These are phyloP conservation scores for Euphysa ruthae DNA, from an alignment of 30 jellyfish, hydroid and myxozoan genomes.

Conservation along the genomic window DNA sequence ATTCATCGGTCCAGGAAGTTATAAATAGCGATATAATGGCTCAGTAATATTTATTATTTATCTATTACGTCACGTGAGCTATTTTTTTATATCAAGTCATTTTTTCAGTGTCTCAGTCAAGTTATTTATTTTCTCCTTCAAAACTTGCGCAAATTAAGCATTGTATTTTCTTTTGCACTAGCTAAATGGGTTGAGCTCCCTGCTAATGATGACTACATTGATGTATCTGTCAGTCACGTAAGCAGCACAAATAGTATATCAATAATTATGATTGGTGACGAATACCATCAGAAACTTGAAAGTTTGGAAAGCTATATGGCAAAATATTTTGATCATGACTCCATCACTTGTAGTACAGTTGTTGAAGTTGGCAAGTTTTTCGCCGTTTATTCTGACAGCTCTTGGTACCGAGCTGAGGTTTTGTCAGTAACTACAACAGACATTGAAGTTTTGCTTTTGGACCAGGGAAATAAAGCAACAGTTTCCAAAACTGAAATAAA, in stretches of 20 bases:
- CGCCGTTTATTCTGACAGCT: slow-evolving; percentile 62
- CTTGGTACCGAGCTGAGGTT: slow-evolving; percentile 62
- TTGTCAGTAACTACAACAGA: slow-evolving; percentile 37
- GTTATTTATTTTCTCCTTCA: too few species aligned
- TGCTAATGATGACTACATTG: slow-evolving; percentile 24
- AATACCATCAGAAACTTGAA: slow-evolving; percentile 39
- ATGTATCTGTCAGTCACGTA: slow-evolving; percentile 43
- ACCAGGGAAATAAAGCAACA: slow-evolving; percentile 53
- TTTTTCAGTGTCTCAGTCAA: too few species aligned
- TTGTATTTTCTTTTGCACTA: slow-evolving; percentile 7
- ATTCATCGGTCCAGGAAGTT: too few species aligned
- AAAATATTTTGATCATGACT: not conserved
- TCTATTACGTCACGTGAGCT: too few species aligned
- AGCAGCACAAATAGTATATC: slow-evolving; percentile 36
- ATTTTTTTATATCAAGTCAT: too few species aligned
- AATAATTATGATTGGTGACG: slow-evolving; percentile 46
- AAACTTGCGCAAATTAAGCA: too few species aligned
- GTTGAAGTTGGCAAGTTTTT: slow-evolving; percentile 39
- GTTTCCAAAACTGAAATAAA: slow-evolving; percentile 31
- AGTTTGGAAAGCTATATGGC: not conserved
- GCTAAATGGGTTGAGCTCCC: slow-evolving; percentile 58
- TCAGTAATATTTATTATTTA: too few species aligned
- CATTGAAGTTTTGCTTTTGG: slow-evolving; percentile 40
- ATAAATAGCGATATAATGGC: too few species aligned
- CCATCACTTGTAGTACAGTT: not conserved